Evolutionary conservation across 2,113 vertebrate genomes (phyloP), one percentile per base, ranked within the genome.

Genomic region (Fregetta grallaria): DNA sequence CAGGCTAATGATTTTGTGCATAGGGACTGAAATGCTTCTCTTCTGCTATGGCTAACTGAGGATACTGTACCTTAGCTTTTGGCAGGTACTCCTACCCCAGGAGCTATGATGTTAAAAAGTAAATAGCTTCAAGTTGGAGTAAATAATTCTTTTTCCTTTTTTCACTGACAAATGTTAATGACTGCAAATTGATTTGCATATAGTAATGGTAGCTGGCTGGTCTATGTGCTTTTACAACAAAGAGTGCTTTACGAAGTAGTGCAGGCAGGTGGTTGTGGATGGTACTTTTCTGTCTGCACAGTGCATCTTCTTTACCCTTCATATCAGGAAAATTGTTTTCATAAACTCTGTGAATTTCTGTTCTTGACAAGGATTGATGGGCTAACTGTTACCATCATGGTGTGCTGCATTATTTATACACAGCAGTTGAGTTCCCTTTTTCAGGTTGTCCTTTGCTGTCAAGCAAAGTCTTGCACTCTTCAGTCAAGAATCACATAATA

Each of bases 381-480:
- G 22, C 75, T 83, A 30, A 79, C 53, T 52, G 59, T 61, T 94
- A 47, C 29, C 50, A 71, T 85, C 83, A 36, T 36, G 49, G 78
- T 42, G 30, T 50, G 27, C 55, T 95, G 76, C 55, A 81, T 97
- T 97, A 96, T 97, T 98, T 97, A 97, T 88, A 52, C 15, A 52
- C 23, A 44, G 59, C 45, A 90, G 63, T 2, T 55, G 85, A 63
- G 53, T 66, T 93, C 44, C 61, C 34, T 93, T 83, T 93, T 93
- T 80, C 83, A 76, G 45, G 25, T 84, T 92, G 92, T 96, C 93
- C 92, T 98, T 93, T 95, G 58, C 88, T 95, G 92, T 96, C 95
- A 96, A 27, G n/a, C 40, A 38, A 47, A 88, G 44, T 56, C 72
- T 56, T 65, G 8, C 42, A 25, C 11, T 52, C 32, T 67, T 94